phyloP scores from a whole-genome alignment of 1,140 invertebrate species.

The Kradibia gibbosae region DNA sequence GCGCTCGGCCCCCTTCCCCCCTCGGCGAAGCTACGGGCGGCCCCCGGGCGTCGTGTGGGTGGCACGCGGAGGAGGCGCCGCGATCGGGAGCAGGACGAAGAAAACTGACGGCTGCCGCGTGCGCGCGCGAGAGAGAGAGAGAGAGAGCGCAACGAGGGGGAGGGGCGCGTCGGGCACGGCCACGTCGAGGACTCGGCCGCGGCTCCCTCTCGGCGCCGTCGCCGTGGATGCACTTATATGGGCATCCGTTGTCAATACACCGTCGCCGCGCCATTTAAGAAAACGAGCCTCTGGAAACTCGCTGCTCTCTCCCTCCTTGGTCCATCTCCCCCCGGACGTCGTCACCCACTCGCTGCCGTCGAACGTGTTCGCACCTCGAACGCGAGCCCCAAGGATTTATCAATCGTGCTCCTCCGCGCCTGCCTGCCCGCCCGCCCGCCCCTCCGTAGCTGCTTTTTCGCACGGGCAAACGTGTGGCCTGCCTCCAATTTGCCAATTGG shows the following conservation, averaged over 20 bases:
- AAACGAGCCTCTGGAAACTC: constrained; percentile 1
- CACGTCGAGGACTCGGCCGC: background rate
- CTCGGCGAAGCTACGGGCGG: background rate
- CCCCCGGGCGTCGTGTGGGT: background rate
- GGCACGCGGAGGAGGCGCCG: constrained; percentile 16
- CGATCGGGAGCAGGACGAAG: background rate
- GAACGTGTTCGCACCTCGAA: too few species aligned
- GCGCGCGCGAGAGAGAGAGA: constrained; percentile 49
- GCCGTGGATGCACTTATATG: constrained; percentile 65
- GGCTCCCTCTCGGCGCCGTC: background rate
- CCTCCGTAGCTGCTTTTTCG: too few species aligned
- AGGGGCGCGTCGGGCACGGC: too few species aligned
- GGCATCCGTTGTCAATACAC: constrained; percentile 61
- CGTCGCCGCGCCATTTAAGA: constrained; percentile 54
- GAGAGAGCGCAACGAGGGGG: background rate
- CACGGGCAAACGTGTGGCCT: too few species aligned
- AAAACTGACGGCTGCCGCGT: background rate
- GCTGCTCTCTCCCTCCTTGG: constrained; percentile 11
- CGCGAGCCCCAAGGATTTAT: background rate
- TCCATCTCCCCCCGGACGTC: constrained; percentile 7
- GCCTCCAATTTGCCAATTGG: too few species aligned
- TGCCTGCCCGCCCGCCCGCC: background rate
- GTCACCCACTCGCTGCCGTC: background rate
- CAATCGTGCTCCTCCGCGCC: background rate
- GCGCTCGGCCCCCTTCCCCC: constrained; percentile 17